A percentile compares a stretch with the other conserved stretches of the same genome.
Evolutionary conservation across 2,888 invertebrate species (phyloP).

Genomic region (Cataglyphis rosenhaueri): DNA sequence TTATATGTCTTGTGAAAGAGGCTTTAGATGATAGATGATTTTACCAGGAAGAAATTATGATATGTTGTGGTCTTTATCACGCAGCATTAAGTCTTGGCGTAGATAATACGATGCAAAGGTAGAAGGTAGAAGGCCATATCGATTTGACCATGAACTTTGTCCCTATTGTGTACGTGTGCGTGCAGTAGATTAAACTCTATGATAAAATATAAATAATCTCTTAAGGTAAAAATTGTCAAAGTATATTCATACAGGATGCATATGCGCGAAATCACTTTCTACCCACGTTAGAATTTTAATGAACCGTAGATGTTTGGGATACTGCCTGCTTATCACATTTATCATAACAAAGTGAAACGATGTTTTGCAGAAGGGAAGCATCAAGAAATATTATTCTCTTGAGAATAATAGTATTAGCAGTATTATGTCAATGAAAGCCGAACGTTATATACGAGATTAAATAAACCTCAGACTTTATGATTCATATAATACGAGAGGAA

Average conservation of each 20-base stretch:
- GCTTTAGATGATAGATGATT: neutral
- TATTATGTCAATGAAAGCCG: neutral
- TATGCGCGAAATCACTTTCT: constrained; percentile 1
- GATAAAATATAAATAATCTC: constrained; percentile 67
- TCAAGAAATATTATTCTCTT: neutral
- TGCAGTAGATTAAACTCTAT: constrained; percentile 47
- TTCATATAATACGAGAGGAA: constrained; percentile 2
- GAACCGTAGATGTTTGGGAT: neutral
- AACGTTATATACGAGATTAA: constrained; percentile 5
- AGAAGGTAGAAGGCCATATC: constrained; percentile 79
- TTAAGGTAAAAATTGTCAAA: constrained; percentile 24
- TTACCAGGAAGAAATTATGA: constrained; percentile 1
- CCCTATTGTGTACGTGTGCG: neutral
- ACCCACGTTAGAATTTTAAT: neutral
- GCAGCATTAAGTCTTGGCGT: constrained; percentile 25
- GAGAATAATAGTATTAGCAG: neutral
- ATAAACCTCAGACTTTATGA: neutral
- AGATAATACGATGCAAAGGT: constrained; percentile 61
- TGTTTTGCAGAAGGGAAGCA: neutral
- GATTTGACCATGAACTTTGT: constrained; percentile 85
- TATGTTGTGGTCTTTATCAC: constrained; percentile 32
- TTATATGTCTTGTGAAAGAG: neutral
- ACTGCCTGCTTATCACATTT: neutral
- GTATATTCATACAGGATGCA: neutral
- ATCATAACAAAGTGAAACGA: neutral